Evolutionary conservation across 2,888 invertebrate species (phyloP).

Genomic region (Julus scanicus): DNA sequence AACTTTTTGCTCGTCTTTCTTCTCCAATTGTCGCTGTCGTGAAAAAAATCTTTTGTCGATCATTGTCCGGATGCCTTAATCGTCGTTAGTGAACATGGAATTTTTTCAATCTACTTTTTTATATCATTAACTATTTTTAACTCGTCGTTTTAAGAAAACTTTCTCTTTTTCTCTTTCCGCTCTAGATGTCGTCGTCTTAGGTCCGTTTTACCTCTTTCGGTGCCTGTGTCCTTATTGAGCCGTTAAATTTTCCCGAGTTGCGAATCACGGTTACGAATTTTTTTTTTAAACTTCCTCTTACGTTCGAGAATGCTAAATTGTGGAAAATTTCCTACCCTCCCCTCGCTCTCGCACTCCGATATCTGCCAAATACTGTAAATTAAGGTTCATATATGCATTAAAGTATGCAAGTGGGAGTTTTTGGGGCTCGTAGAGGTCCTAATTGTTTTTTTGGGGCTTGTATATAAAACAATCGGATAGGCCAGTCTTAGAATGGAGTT

Average conservation of each 20-base stretch:
- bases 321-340: neutral
- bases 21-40: constrained; percentile 45
- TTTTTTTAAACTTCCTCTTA: neutral
- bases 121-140: constrained; percentile 45
- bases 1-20: constrained; percentile 37
- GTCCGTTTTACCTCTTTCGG: neutral
- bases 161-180: neutral
- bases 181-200: constrained; percentile 11
- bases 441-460: neutral
- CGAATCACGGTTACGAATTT: neutral
- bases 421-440: no score
- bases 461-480: neutral
- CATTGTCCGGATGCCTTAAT: constrained; percentile 47
- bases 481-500: neutral
- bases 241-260: neutral
- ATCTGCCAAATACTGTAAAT: constrained; percentile 21
- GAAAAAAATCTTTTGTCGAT: constrained; percentile 9
- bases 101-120: constrained; percentile 50
- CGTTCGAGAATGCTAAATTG: neutral
- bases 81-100: constrained; percentile 27
- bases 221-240: neutral
- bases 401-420: neutral
- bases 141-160: constrained; percentile 10
- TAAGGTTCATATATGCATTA: constrained; percentile 13
- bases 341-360: neutral